Evolutionary conservation across 1,140 invertebrate genomes (phyloP), one percentile per base, ranked within the genome.

Genomic region (Cyrtorhinus lividipennis): DNA sequence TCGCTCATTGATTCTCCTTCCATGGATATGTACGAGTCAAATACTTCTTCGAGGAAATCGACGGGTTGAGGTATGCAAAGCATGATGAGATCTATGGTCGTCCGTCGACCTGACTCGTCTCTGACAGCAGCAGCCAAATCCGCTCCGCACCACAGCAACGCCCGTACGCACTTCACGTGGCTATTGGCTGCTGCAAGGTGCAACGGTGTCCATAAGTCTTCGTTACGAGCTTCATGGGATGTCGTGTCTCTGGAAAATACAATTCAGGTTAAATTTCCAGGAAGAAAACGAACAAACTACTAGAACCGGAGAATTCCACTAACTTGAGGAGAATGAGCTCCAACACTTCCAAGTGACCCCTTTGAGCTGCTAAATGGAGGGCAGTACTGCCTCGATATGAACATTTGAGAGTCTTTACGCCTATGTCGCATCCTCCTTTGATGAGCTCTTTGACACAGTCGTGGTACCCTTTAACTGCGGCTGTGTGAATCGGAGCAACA

Each of bases 401-500:
- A 0, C 48, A 61, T 46, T 66, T 62, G 0, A 69, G 72, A 3
- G 74, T 74, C 65, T 72, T 71, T 13, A 73, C 60, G 56, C 68
- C 65, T 3, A 75, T 57, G 65, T 77, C 69, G 59, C 72, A 72
- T 70, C 81, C 79, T 70, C 79, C 79, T n/a, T 76, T 72, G 13
- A 87, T 67, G 1, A 88, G 72, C 56, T 82, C 71, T 67, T 83
- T 76, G 2, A 85, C 74, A 46, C 86, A 80, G 1, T 80, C 77
- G 5, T 77, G 67, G 68, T 84, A 79, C 24, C 86, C 84, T 67
- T 82, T 78, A 38, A 75, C 73, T 1, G 84, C 83, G 18, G 86
- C 85, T 24, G 83, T 76, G 74, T 88, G 86, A 24, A 88, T 73
- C 0, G 86, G 80, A 1, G 83, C 78, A 64, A 75, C 72, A n/a